Evolutionary conservation across 2,797 vertebrate genomes (phyloP), one percentile per base, ranked within the genome.

Genomic region (Eidolon dupreanum): DNA sequence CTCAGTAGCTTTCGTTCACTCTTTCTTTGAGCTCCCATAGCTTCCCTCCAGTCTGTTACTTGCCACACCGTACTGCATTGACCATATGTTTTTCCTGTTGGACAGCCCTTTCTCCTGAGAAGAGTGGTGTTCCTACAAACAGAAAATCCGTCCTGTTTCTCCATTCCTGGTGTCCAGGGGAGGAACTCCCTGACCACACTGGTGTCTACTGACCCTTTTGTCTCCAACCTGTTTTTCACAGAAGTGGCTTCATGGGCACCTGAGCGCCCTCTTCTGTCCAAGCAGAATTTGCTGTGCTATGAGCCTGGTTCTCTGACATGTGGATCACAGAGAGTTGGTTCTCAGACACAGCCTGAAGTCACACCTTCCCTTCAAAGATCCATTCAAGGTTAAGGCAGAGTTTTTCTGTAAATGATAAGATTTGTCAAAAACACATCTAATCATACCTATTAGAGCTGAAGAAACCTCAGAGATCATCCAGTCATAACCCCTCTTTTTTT

Each of bases 331-430:
- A 46, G 36, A 19, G 4, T 15, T 5, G 12, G 4, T 65, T n/a
- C 53, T 86, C 36, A 71, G 43, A 36, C 0, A 12, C 9, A 19
- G 46, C 41, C 57, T 49, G 41, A 86, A n/a, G 41, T 22, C 6
- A 10, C 31, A 24, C 3, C 11, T 9, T 49, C 7, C 13, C 49
- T 74, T 75, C 57, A 22, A 61, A 79, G 31, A 38, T 19, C 51
- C 19, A 11, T 41, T 79, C 17, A 31, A 88, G 36, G 86, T 17
- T 26, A 53, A 71, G 59, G 4, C 5, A n/a, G 31, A 5, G 5
- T 83, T 70, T 91, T 96, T 57, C 17, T 43, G 9, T n/a, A 24
- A 81, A 51, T 49, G n/a, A 63, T 78, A 49, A n/a, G n/a, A 53
- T 3, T 3, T 75, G 9, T 66, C 6, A 43, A 36, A 89, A 79